Conservation (phyloP, 2,113 vertebrate genomes). For the Marmota flaviventris region DNA sequence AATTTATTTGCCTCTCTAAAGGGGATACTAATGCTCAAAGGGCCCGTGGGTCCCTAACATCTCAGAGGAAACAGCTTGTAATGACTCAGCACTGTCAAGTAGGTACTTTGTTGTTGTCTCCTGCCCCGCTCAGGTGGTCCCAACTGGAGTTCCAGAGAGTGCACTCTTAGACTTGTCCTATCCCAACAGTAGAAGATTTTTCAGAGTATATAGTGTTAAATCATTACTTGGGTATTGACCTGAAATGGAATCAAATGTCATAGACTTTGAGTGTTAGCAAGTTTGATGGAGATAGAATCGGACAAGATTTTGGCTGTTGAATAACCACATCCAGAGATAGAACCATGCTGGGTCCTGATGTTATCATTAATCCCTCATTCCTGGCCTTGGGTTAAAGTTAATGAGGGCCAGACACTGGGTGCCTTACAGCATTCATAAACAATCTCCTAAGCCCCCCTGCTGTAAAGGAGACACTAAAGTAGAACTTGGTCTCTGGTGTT, state of each 20-base stretch:
- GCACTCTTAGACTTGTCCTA: neutral
- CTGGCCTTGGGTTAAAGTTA: neutral
- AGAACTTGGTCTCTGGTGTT: neutral
- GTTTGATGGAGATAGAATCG: neutral
- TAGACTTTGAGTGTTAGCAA: neutral
- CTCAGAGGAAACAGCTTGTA: conserved; percentile 52
- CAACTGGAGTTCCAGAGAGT: neutral
- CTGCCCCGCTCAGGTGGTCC: conserved; percentile 18
- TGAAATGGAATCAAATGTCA: neutral
- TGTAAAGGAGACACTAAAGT: neutral
- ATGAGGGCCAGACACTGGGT: neutral
- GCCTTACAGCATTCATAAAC: neutral
- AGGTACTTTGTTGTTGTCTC: conserved; percentile 19
- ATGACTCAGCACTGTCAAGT: conserved; percentile 87
- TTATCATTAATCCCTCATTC: neutral
- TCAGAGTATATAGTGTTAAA: neutral
- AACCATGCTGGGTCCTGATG: neutral
- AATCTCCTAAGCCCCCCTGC: neutral
- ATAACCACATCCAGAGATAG: neutral
- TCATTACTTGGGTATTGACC: conserved; percentile 48
- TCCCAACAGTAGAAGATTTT: neutral
- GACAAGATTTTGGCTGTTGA: neutral
- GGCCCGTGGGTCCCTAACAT: conserved; percentile 31
- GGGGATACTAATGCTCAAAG: neutral
- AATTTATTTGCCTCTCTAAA: conserved; percentile 32